phyloP scores from a whole-genome alignment of 1,140 invertebrate genomes.

The Pseudomyrmex cubaensis region DNA sequence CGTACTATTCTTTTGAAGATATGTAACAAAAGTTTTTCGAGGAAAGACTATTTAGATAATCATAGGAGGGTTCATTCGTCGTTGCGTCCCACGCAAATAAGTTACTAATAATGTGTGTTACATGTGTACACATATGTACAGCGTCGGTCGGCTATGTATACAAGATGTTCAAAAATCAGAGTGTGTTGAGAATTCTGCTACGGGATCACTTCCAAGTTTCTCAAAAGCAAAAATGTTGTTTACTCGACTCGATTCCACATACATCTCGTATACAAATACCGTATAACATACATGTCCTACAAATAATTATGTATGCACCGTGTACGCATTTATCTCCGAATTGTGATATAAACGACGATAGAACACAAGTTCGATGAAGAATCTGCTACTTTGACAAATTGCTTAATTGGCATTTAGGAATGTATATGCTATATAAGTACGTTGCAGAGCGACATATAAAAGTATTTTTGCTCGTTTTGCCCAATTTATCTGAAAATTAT shows the following conservation, averaged over 20 bases:
- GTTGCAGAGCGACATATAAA: slow-evolving; percentile 20
- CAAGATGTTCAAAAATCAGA: slow-evolving; percentile 16
- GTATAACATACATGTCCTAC: background rate
- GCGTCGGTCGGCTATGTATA: slow-evolving; percentile 10
- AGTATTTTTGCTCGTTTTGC: background rate
- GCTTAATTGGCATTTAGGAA: background rate
- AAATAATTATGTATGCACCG: slow-evolving; percentile 8
- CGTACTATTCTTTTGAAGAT: too few species aligned
- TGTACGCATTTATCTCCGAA: background rate
- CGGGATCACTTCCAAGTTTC: background rate
- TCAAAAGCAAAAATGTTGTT: slow-evolving; percentile 6
- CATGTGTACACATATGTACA: slow-evolving; percentile 21
- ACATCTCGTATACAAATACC: slow-evolving; percentile 44
- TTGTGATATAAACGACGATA: background rate
- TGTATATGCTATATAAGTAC: slow-evolving; percentile 1
- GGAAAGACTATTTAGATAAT: too few species aligned
- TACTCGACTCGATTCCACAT: background rate
- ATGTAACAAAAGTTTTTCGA: too few species aligned
- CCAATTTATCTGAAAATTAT: slow-evolving; percentile 2
- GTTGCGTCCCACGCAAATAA: too few species aligned
- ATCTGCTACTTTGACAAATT: background rate
- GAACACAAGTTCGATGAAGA: slow-evolving; percentile 25
- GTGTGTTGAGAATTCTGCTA: background rate
- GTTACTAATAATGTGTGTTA: slow-evolving; percentile 35
- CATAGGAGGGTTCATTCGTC: too few species aligned